Conservation (phyloP, 92 coral and sea anemone genomes). For the Zoanthus sociatus region DNA sequence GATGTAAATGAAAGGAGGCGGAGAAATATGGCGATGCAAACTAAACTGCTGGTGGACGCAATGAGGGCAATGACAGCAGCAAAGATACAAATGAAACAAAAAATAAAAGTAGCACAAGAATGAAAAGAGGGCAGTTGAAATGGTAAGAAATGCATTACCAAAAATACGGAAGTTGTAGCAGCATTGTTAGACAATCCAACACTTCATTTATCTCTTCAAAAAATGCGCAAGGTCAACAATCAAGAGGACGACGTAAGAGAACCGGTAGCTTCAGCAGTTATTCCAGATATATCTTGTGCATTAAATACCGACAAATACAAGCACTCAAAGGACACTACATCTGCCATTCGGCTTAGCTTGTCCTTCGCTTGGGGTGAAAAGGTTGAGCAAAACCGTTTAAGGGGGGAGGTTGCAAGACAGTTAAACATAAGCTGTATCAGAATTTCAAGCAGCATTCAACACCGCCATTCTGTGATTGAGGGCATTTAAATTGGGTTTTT, state of each 20-base stretch:
- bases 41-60: no score
- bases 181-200: slow-evolving; percentile 5
- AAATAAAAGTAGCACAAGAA: slow-evolving; percentile 13
- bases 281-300: no score
- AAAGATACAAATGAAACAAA: background rate
- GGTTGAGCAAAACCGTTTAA: background rate
- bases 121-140: background rate
- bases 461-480: background rate
- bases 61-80: background rate
- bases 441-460: background rate
- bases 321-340: no score
- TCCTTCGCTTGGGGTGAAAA: background rate
- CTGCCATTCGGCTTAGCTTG: no score
- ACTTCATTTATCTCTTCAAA: background rate
- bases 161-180: slow-evolving; percentile 11
- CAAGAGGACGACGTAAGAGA: background rate
- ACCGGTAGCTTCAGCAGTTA: background rate
- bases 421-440: background rate
- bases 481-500: background rate
- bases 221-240: background rate
- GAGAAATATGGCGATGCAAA: no score
- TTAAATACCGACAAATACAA: no score
- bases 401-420: no score
- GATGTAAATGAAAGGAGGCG: no score
- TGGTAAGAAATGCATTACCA: background rate